Conservation (phyloP, 2,113 vertebrate species). For the Genyomyrus donnyi region DNA sequence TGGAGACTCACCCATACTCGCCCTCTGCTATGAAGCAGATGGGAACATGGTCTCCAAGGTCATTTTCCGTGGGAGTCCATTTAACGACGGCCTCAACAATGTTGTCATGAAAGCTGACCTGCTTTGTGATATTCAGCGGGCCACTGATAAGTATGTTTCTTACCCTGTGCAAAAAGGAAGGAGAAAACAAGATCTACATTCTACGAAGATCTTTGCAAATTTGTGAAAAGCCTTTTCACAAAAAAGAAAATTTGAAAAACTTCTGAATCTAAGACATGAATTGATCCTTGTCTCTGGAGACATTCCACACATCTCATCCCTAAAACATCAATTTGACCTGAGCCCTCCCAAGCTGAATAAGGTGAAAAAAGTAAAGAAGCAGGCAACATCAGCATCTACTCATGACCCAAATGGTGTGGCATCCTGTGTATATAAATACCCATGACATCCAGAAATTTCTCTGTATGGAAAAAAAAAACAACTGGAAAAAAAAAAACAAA, state of each 20-base stretch:
- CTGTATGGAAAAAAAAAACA: too few species aligned
- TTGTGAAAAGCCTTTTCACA: background rate
- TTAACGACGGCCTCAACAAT: slow-evolving; percentile 34
- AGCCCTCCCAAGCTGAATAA: too few species aligned
- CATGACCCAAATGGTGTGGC: too few species aligned
- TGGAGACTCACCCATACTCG: slow-evolving; percentile 9
- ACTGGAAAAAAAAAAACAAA: too few species aligned
- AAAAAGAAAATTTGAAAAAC: background rate
- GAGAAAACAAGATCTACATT: background rate
- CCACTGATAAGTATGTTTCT: slow-evolving; percentile 45
- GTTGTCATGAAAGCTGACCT: slow-evolving; percentile 20
- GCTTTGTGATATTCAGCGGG: slow-evolving; percentile 37
- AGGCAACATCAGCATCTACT: too few species aligned
- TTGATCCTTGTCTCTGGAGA: too few species aligned
- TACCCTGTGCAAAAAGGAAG: slow-evolving; percentile 32
- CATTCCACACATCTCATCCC: too few species aligned
- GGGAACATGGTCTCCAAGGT: slow-evolving; percentile 34
- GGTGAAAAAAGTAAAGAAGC: too few species aligned
- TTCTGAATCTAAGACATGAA: background rate
- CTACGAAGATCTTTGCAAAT: background rate
- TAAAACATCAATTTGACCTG: too few species aligned
- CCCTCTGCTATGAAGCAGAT: slow-evolving; percentile 52
- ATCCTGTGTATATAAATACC: too few species aligned
- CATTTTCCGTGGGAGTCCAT: slow-evolving; percentile 42
- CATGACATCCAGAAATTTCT: too few species aligned